Conservation (phyloP, 1,140 invertebrate species). For the Nasonia giraulti region DNA sequence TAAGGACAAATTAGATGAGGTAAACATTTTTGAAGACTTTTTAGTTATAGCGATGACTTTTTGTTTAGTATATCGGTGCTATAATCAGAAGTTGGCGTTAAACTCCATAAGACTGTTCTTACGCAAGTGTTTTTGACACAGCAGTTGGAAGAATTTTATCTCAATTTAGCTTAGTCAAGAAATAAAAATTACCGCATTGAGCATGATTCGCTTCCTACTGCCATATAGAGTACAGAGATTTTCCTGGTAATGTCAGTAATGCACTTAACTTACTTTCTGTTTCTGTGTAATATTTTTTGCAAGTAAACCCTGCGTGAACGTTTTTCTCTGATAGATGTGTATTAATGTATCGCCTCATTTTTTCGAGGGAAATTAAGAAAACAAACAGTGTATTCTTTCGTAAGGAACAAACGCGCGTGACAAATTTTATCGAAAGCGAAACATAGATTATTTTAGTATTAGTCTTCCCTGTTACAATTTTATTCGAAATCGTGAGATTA, state of each 20-base stretch:
- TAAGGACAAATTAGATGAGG: too few relatives aligned
- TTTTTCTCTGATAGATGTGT: constrained; percentile 40
- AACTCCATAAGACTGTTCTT: not conserved
- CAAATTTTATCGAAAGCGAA: constrained; percentile 53
- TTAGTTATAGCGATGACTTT: not conserved
- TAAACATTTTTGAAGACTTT: not conserved
- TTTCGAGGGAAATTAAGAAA: constrained; percentile 37
- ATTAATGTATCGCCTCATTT: constrained; percentile 47
- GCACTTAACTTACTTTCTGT: constrained; percentile 45
- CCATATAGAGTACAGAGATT: constrained; percentile 59
- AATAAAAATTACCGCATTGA: constrained; percentile 6
- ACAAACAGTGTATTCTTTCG: constrained; percentile 39
- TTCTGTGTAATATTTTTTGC: constrained; percentile 40
- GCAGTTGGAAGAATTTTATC: constrained; percentile 23
- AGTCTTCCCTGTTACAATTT: constrained; percentile 65
- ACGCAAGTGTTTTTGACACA: constrained; percentile 5
- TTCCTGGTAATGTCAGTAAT: constrained; percentile 48
- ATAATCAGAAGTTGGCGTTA: constrained; percentile 33
- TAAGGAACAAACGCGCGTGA: constrained; percentile 36
- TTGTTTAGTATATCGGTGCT: not conserved
- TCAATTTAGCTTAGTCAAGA: constrained; percentile 29
- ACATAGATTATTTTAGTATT: constrained; percentile 57
- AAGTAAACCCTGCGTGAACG: constrained; percentile 44
- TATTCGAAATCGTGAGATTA: constrained; percentile 59
- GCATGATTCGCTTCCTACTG: constrained; percentile 57